Evolutionary conservation across 1,140 invertebrate species (phyloP).

Genomic region (Polyergus mexicanus): DNA sequence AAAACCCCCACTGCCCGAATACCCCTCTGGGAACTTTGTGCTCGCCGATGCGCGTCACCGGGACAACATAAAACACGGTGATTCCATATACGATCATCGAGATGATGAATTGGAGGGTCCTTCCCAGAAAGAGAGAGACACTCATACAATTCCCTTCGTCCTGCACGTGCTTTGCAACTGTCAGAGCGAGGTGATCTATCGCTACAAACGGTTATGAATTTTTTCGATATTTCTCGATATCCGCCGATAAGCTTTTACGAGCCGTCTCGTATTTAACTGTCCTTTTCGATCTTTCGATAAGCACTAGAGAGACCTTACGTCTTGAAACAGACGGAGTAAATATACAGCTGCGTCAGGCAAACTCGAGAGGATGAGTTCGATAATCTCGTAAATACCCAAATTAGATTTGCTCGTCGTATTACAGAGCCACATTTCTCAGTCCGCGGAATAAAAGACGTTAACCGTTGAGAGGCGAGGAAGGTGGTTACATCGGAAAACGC

Average conservation of each 20-base stretch:
- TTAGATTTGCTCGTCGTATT: slow-evolving; percentile 72
- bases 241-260: slow-evolving; percentile 47
- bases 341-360: slow-evolving; percentile 10
- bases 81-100: slow-evolving; percentile 21
- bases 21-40: slow-evolving; percentile 9
- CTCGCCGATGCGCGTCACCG: slow-evolving; percentile 47
- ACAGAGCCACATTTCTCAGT: slow-evolving; percentile 48
- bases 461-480: not conserved
- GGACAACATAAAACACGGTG: slow-evolving; percentile 50
- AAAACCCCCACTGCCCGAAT: not conserved
- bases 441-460: not conserved
- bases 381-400: slow-evolving; percentile 75
- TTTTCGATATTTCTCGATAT: slow-evolving; percentile 43
- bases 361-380: slow-evolving; percentile 29
- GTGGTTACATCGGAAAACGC: slow-evolving; percentile 26
- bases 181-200: slow-evolving; percentile 43
- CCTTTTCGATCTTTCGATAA: slow-evolving; percentile 17
- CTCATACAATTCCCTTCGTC: slow-evolving; percentile 23
- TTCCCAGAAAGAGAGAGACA: not conserved
- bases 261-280: slow-evolving; percentile 1
- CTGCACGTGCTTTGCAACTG: slow-evolving; percentile 37
- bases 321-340: slow-evolving; percentile 23
- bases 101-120: slow-evolving; percentile 49
- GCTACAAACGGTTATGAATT: slow-evolving; percentile 32
- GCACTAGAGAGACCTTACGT: not conserved